A percentile compares a stretch with the other conserved stretches of the same genome.
Conservation (phyloP, 2,797 vertebrate genomes). For the Gadopsis bispinosus region DNA sequence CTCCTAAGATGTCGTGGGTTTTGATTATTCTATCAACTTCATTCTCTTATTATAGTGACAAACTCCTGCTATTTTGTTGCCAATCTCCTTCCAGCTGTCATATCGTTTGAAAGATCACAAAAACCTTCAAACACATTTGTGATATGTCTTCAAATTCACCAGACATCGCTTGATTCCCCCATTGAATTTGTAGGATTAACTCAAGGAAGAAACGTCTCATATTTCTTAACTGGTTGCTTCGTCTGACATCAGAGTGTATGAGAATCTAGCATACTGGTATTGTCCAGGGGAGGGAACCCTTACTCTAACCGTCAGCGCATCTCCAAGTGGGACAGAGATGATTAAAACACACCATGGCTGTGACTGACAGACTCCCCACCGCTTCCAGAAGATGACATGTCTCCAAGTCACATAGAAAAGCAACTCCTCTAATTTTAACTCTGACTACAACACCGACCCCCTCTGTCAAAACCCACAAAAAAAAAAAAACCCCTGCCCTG, state of each 20-base stretch:
- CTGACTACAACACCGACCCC: constrained; percentile 77
- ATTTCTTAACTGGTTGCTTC: constrained; percentile 81
- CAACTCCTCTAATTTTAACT: constrained; percentile 86
- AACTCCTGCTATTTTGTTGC: constrained; percentile 81
- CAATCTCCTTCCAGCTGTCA: constrained; percentile 83
- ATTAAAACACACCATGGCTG: constrained; percentile 86
- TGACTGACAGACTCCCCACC: constrained; percentile 85
- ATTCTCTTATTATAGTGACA: constrained; percentile 81
- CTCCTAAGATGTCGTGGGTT: constrained; percentile 79
- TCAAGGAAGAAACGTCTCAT: constrained; percentile 79
- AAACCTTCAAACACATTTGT: constrained; percentile 77
- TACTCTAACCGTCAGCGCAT: constrained; percentile 83
- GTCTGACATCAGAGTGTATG: constrained; percentile 82
- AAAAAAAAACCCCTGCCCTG: constrained; percentile 60
- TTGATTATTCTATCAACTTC: constrained; percentile 81
- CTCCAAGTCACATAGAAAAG: constrained; percentile 80
- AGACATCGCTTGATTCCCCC: constrained; percentile 81
- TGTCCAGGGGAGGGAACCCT: constrained; percentile 87
- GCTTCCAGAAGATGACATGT: constrained; percentile 82
- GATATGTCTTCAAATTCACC: constrained; percentile 79
- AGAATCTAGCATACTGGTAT: constrained; percentile 76
- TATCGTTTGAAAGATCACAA: constrained; percentile 80
- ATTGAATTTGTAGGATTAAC: constrained; percentile 81
- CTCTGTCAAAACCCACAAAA: constrained; percentile 80
- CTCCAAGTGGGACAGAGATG: constrained; percentile 85